Base-by-base conservation (phyloP, 2,113 vertebrate genomes). In the Lepidothrix coronata region DNA sequence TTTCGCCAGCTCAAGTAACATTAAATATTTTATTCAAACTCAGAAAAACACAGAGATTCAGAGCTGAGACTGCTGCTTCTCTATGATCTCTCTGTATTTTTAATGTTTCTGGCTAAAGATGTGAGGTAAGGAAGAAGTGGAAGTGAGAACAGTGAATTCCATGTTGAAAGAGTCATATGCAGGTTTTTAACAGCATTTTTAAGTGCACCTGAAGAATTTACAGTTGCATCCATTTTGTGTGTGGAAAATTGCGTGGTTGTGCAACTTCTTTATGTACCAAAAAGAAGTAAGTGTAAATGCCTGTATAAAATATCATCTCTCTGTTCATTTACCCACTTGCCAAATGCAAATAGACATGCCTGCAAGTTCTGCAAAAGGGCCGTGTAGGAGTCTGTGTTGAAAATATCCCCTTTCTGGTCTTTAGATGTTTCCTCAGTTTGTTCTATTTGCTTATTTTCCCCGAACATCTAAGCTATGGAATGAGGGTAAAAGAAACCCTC, bases 71-170 rank as follows among this genome's bases (percentile, higher is more conserved):
- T 92, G 76, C 89, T 81, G 80, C 70, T 96, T 93, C 91, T 91
- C 83, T 92, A 15, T 82, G 54, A 95, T 51, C 37, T 89, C 93
- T 92, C 78, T 97, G 93, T 92, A 70, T 73, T 94, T 95, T 93
- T 95, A 93, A 89, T 46, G 55, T 57, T 94, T 91, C 95, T 96
- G 96, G 96, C 87, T 79, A 73, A 82, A 92, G 94, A 97, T 96
- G 91, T 89, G 76, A 95, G 37, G 90, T 91, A 78, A 89, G 62
- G 80, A 93, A 91, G 76, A 85, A 96, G 79, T 82, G 91, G 93
- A 97, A 93, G 91, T 70, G 92, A 94, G 96, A 95, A 91, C 54
- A 89, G 92, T 79, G 73, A 96, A 96, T 96, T 94, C 88, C 95
- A 91, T 66, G 61, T 89, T 92, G 88, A 93, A 88, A 96, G 88